A percentile compares a stretch with the other conserved stretches of the same genome.
phyloP scores from a whole-genome alignment of 2,797 vertebrate species.

The Choloepus didactylus region DNA sequence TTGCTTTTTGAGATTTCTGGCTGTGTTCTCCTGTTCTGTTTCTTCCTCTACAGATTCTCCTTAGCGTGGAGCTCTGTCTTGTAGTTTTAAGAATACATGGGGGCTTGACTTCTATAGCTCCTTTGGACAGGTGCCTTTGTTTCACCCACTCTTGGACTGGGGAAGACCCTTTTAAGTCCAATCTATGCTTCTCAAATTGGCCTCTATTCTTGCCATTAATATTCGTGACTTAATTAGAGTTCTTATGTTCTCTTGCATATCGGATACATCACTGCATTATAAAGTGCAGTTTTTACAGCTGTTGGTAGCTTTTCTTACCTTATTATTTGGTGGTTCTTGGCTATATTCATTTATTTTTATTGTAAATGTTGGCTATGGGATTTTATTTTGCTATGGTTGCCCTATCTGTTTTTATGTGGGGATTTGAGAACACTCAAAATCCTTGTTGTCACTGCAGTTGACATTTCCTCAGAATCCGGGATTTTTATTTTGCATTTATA shows the following conservation, averaged over 20 bases:
- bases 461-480: background rate
- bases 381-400: no score
- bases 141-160: background rate
- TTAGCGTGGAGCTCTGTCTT: background rate
- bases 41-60: background rate
- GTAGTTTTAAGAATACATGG: background rate
- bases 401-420: background rate
- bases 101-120: no score
- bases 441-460: no score
- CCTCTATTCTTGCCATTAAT: background rate
- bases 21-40: background rate
- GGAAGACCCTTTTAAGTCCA: background rate
- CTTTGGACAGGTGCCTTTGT: no score
- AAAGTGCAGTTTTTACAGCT: fast-evolving
- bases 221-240: no score
- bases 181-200: no score
- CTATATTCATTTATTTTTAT: background rate
- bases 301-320: background rate
- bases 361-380: background rate
- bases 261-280: background rate
- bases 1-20: background rate
- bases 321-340: background rate
- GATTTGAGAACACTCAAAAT: background rate
- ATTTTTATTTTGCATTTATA: background rate
- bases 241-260: fast-evolving